Percentiles rank a stretch among this genome's conserved stretches.
These are phyloP conservation scores for Rhabdomys pumilio DNA, from an alignment of 2,797 vertebrate genomes.

Conservation along the genomic window DNA sequence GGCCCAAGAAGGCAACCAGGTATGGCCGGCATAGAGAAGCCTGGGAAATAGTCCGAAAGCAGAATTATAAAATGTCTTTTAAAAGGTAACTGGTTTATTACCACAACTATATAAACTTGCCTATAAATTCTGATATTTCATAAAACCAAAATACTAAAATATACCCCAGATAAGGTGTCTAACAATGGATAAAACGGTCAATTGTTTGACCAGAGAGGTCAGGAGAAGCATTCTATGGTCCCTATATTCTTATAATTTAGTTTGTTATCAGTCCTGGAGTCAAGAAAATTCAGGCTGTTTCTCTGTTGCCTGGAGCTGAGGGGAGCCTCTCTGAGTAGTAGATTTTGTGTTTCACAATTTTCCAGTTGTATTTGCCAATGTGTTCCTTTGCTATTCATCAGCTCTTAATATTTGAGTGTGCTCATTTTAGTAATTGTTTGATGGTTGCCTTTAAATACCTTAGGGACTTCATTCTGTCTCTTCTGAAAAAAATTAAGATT, in stretches of 20 bases:
- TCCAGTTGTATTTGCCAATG: background rate
- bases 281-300: slow-evolving; percentile 60
- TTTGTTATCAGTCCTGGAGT: slow-evolving; percentile 62
- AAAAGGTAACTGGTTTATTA: slow-evolving; percentile 12
- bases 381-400: slow-evolving; percentile 17
- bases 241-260: slow-evolving; percentile 67
- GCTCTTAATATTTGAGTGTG: slow-evolving; percentile 37
- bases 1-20: background rate
- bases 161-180: background rate
- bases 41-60: slow-evolving; percentile 21
- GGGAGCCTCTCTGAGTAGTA: slow-evolving; percentile 29
- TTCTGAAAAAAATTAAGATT: slow-evolving; percentile 50
- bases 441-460: slow-evolving; percentile 51
- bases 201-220: slow-evolving; percentile 53
- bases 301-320: slow-evolving; percentile 42
- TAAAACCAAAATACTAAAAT: slow-evolving; percentile 8
- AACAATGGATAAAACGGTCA: background rate
- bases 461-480: background rate
- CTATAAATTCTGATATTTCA: slow-evolving; percentile 19
- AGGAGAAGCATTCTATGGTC: background rate
- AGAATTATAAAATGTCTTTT: slow-evolving; percentile 18
- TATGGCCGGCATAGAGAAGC: background rate
- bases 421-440: slow-evolving; percentile 69
- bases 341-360: slow-evolving; percentile 30
- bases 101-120: background rate